phyloP scores from a whole-genome alignment of 2,888 invertebrate species.

The Clepsis dumicolana region DNA sequence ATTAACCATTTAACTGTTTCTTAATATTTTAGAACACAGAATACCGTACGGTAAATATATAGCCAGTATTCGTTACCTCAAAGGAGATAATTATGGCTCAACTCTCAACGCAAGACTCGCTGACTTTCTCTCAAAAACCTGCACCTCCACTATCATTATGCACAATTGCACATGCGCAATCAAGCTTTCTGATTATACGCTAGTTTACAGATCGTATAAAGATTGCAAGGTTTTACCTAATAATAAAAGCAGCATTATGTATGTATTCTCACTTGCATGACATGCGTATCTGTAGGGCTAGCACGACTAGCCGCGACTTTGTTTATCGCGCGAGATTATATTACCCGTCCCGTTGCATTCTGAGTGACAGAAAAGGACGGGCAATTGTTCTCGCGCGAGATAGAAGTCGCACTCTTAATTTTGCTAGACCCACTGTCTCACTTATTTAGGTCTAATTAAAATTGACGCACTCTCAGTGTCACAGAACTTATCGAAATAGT shows the following conservation, averaged over 20 bases:
- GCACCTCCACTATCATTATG: constrained; percentile 22
- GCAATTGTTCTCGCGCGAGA: too few relatives aligned
- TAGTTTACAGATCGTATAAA: not conserved
- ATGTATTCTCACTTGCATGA: not conserved
- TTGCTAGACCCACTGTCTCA: too few relatives aligned
- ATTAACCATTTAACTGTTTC: not conserved
- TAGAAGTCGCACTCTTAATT: too few relatives aligned
- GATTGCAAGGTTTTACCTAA: not conserved
- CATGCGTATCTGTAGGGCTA: too few relatives aligned
- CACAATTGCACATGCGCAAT: not conserved
- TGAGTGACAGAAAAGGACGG: too few relatives aligned
- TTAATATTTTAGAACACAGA: not conserved
- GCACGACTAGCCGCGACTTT: too few relatives aligned
- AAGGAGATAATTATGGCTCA: constrained; percentile 13
- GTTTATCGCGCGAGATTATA: too few relatives aligned
- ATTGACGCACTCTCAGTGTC: too few relatives aligned
- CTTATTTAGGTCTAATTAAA: too few relatives aligned
- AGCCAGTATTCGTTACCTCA: constrained; percentile 1
- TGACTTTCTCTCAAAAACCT: constrained; percentile 36
- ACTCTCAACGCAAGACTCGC: constrained; percentile 10
- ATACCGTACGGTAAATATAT: not conserved
- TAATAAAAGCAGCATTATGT: not conserved
- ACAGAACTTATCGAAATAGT: too few relatives aligned
- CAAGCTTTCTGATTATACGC: constrained; percentile 26
- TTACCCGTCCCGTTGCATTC: too few relatives aligned